Base-by-base conservation (phyloP, 2,888 invertebrate species). In the Cheilosia urbana region DNA sequence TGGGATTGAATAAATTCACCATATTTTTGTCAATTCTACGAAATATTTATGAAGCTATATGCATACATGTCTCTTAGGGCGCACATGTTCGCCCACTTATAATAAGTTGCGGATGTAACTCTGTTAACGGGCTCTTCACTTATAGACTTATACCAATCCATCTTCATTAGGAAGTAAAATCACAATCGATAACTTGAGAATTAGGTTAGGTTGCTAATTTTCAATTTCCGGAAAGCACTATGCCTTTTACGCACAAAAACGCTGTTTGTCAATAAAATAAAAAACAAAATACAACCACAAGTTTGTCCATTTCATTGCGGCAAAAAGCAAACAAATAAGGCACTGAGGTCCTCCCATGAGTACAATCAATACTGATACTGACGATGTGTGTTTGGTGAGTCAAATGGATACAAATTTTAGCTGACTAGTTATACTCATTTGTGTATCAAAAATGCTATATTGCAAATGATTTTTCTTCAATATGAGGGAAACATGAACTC, bases 201-300 rank as follows among this genome's bases (percentile, higher is more conserved):
- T n/a, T n/a, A n/a, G n/a, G n/a, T n/a, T n/a, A n/a, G n/a, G 62
- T n/a, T 45, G 27, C 27, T 63, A 63, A 63, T 63, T 63, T 17
- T 47, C 47, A 47, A 63, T 63, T 63, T 63, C 62, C 30, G 34
- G 30, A 19, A 47, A 47, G 30, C 13, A 5, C 47, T 17, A 30
- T 34, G 27, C 6, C 19, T 27, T n/a, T 15, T 19, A 45, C 17
- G 17, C 62, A 47, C n/a, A 17, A 63, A 47, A 47, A 63, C 47
- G 4, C n/a, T n/a, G n/a, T 1, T 63, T 63, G 17, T 47, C 17
- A 11, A 2, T 27, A 42, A 17, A 42, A 27, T 4, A 17, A 58
- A 55, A 34, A 55, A 42, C 40, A 11, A 45, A 30, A 42, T 15
- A 24, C 47, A 27, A 9, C 30, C 2, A 7, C 30, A 30, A 30